These are phyloP conservation scores for Piprites chloris DNA, from an alignment of 2,113 vertebrate genomes.

Conservation along the genomic window DNA sequence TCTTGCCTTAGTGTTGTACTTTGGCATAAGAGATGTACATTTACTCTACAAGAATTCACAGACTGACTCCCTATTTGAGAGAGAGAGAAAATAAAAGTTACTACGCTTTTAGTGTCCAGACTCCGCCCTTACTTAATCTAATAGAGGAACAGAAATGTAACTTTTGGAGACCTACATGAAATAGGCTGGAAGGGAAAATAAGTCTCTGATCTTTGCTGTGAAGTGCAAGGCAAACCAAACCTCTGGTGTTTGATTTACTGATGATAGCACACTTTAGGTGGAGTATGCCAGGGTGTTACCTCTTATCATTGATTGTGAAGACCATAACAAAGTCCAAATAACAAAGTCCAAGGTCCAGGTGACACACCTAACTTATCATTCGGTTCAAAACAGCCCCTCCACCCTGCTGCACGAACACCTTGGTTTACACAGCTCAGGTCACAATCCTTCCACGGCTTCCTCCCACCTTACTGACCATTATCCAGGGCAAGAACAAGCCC, in stretches of 20 bases:
- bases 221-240: not conserved
- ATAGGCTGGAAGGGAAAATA: not conserved
- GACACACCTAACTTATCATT: not conserved
- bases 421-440: fast-evolving
- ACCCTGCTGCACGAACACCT: not conserved
- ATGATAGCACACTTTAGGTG: not conserved
- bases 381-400: not conserved
- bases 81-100: not conserved
- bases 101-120: not conserved
- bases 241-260: not conserved
- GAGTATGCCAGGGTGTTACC: not conserved
- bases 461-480: not conserved
- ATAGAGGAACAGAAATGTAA: not conserved
- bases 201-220: not conserved
- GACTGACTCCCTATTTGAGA: not conserved
- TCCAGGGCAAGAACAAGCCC: not conserved
- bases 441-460: not conserved
- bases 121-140: not conserved
- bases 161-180: not conserved
- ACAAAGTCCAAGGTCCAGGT: not conserved
- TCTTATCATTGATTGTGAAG: not conserved
- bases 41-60: not conserved
- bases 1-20: not conserved
- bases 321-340: not conserved
- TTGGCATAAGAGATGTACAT: not conserved